Evolutionary conservation across 2,888 invertebrate genomes (phyloP).

Genomic region (Malthinus seriepunctatus): DNA sequence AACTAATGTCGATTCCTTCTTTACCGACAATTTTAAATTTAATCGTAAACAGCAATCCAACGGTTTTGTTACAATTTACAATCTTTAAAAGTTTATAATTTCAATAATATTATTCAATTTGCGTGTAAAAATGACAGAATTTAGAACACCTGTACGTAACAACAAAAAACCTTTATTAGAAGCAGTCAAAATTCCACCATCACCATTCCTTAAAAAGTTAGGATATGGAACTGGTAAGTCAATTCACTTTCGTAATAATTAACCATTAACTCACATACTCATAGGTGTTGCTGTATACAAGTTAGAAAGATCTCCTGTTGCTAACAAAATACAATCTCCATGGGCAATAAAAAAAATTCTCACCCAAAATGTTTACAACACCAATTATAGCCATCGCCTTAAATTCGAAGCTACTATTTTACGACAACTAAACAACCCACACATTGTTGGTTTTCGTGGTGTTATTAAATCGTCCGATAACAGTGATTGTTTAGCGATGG

Average conservation of each 20-base stretch:
- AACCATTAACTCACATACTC: background rate
- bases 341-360: conserved; percentile 82
- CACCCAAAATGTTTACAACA: conserved; percentile 48
- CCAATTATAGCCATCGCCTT: conserved; percentile 61
- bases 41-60: background rate
- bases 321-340: conserved; percentile 72
- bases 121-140: conserved; percentile 48
- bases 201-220: conserved; percentile 71
- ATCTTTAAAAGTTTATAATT: background rate
- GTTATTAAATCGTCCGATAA: conserved; percentile 60
- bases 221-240: conserved; percentile 75
- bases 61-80: background rate
- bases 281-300: conserved; percentile 78
- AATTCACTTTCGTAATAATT: background rate
- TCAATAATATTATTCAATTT: background rate
- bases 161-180: conserved; percentile 32
- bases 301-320: conserved; percentile 71
- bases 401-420: conserved; percentile 74
- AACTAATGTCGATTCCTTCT: background rate
- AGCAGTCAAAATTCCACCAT: conserved; percentile 63
- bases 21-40: background rate
- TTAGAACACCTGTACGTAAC: conserved; percentile 55
- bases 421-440: conserved; percentile 72
- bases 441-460: conserved; percentile 77
- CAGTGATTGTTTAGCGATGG: conserved; percentile 73